Evolutionary conservation across 2,797 vertebrate species (phyloP).

Genomic region (Heterohyrax brucei): DNA sequence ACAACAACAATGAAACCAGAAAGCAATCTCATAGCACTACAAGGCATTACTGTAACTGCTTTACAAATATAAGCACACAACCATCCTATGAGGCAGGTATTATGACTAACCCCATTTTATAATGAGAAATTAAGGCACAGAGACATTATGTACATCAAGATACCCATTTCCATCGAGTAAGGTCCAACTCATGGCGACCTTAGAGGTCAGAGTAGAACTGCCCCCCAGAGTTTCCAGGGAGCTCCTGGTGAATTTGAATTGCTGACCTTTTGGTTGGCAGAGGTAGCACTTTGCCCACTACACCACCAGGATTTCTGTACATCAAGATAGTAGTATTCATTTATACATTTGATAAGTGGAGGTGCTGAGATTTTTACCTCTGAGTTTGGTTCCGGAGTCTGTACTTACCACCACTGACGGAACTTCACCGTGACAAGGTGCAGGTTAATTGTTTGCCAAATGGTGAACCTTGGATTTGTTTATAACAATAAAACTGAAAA

Average conservation of each 20-base stretch:
- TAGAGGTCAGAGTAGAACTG: no score
- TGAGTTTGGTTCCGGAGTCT: neutral
- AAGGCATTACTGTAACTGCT: neutral
- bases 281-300: no score
- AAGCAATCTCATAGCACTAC: neutral
- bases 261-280: no score
- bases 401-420: neutral
- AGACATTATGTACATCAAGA: neutral
- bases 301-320: no score
- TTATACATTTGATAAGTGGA: neutral
- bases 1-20: neutral
- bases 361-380: neutral
- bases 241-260: no score
- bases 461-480: conserved; percentile 3
- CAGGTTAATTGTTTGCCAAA: neutral
- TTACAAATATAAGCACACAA: neutral
- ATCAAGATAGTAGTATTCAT: no score
- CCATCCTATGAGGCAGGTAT: neutral
- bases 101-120: neutral
- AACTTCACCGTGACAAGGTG: neutral
- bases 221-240: no score
- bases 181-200: no score
- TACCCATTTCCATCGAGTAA: no score
- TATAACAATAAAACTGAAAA: neutral
- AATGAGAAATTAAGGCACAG: neutral